A percentile compares a stretch with the other conserved stretches of the same genome.
Evolutionary conservation across 2,113 vertebrate genomes (phyloP).

Genomic region (Paedocypris sp.): DNA sequence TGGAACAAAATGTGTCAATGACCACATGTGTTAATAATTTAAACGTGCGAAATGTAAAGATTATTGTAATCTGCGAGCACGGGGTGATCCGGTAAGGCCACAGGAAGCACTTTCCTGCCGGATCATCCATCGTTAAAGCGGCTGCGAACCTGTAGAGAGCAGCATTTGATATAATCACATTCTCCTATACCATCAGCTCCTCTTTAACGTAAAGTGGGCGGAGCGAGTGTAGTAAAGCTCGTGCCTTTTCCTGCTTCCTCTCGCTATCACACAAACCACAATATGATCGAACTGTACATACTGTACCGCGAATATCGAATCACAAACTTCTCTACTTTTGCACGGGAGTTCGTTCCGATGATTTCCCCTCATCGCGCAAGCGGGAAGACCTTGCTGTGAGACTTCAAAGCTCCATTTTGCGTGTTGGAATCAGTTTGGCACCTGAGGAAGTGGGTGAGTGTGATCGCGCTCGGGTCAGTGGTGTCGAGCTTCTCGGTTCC

Average conservation of each 20-base stretch:
- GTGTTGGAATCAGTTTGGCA: background rate
- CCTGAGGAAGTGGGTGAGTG: constrained; percentile 6
- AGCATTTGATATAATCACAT: constrained; percentile 15
- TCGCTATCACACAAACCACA: constrained; percentile 20
- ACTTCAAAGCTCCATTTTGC: background rate
- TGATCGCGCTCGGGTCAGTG: background rate
- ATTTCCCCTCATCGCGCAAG: background rate
- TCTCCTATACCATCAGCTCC: constrained; percentile 25
- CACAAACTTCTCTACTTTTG: no score
- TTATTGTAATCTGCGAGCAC: background rate
- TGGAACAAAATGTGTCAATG: no score
- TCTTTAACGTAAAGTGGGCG: constrained; percentile 46
- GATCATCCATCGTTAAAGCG: background rate
- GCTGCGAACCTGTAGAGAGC: constrained; percentile 22
- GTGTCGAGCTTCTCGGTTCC: constrained; percentile 1
- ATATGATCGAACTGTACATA: background rate
- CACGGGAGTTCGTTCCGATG: no score
- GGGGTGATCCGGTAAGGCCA: background rate
- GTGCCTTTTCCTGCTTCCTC: constrained; percentile 24
- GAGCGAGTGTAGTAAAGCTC: constrained; percentile 37
- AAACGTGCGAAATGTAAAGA: background rate
- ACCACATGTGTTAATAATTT: no score
- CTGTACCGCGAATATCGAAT: no score
- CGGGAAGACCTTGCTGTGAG: background rate
- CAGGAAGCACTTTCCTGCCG: background rate